Base-by-base conservation (phyloP, 2,113 vertebrate genomes). In the Smithornis capensis region DNA sequence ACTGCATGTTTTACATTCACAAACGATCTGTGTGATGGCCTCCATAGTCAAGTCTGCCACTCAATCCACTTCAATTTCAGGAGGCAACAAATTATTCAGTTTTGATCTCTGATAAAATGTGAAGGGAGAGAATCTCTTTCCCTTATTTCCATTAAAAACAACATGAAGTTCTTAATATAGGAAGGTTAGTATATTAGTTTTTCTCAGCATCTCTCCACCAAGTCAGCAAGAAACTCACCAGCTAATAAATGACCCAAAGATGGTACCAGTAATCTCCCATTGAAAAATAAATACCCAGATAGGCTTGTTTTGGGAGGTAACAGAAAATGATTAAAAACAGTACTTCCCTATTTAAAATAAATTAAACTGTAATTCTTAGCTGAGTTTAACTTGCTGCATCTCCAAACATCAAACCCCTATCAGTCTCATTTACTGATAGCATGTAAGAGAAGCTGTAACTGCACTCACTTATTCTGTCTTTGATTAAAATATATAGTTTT, bases 191-290 rank as follows among this genome's bases (percentile, higher is more conserved):
- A 38, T 78, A 94, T 89, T 90, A 63, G 38, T 86, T 93, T 96
- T 92, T 53, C 64, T 81, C n/a, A n/a, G 69, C 63, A 93, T 71
- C 40, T 87, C 53, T 76, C 77, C 80, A 89, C 52, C 78, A 91
- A 94, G 67, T 91, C 91, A 95, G 83, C 63, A 91, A 89, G 64
- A 96, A 57, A 47, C 6, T 71, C 92, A 92, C 59, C 65, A 83
- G 60, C 52, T 95, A 96, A 96, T 90, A 95, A 92, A 97, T 76
- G 85, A 92, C 87, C 70, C 64, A 80, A 91, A 33, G 56, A 80
- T 31, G 37, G 76, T 59, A 92, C 90, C 49, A 80, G 33, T 69
- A 69, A 87, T 75, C 64, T 87, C 64, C 38, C 71, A n/a, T 29
- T 91, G 83, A 91, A 97, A 97, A 96, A 87, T 73, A 94, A 91